These are phyloP conservation scores for Metopolophium dirhodum DNA, from an alignment of 1,140 invertebrate species.

Conservation along the genomic window DNA sequence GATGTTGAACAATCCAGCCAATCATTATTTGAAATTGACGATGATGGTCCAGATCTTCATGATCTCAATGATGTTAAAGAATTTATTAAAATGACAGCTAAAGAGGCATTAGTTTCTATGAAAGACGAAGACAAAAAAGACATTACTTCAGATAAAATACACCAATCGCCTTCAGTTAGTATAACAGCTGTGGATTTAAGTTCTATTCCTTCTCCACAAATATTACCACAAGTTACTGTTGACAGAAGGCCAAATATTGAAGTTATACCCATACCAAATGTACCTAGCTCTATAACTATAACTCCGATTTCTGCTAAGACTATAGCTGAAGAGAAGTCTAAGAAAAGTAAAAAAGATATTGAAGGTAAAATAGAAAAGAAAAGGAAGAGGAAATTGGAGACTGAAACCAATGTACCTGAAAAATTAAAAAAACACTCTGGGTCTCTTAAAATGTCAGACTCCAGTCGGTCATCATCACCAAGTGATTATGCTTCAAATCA, in stretches of 20 bases:
- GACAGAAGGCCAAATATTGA: constrained; percentile 49
- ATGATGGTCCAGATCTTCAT: constrained; percentile 52
- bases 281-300: constrained; percentile 83
- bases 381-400: constrained; percentile 76
- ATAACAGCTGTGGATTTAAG: constrained; percentile 54
- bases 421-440: constrained; percentile 54
- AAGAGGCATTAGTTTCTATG: constrained; percentile 38
- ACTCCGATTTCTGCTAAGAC: constrained; percentile 72
- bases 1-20: constrained; percentile 20
- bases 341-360: constrained; percentile 63
- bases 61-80: constrained; percentile 56
- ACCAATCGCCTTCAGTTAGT: constrained; percentile 48
- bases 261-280: constrained; percentile 65
- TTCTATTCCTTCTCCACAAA: constrained; percentile 47
- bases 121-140: constrained; percentile 52
- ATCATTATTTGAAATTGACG: constrained; percentile 49
- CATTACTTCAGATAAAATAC: constrained; percentile 18
- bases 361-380: constrained; percentile 79
- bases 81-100: constrained; percentile 46
- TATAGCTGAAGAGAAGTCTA: constrained; percentile 68
- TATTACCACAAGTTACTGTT: constrained; percentile 50
- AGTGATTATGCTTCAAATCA: constrained; percentile 53
- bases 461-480: constrained; percentile 51
- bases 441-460: constrained; percentile 52
- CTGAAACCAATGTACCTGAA: constrained; percentile 45